These are phyloP conservation scores for Acanthoscelides obtectus DNA, from an alignment of 2,888 invertebrate species.

Conservation along the genomic window DNA sequence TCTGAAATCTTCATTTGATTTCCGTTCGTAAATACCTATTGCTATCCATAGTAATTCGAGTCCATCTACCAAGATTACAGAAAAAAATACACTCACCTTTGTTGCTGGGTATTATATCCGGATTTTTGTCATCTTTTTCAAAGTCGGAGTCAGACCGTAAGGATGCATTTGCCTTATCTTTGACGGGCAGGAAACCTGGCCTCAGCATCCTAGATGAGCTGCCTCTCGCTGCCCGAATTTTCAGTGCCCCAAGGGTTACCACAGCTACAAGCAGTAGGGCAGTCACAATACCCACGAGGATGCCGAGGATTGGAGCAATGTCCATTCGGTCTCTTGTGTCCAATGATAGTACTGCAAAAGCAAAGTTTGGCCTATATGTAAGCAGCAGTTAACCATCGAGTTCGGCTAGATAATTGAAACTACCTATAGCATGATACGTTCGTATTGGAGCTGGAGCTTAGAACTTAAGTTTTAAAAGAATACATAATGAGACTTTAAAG, in stretches of 20 bases:
- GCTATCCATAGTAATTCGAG: too few species aligned
- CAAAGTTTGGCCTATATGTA: too few species aligned
- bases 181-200: conserved; percentile 58
- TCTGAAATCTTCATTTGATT: too few species aligned
- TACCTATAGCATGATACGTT: too few species aligned
- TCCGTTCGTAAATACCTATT: too few species aligned
- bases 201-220: conserved; percentile 48
- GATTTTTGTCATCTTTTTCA: conserved; percentile 79
- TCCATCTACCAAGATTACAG: background rate
- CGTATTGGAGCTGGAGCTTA: too few species aligned
- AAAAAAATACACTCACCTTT: conserved; percentile 60
- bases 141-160: conserved; percentile 61
- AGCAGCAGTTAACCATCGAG: too few species aligned
- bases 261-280: conserved; percentile 64
- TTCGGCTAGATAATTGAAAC: too few species aligned
- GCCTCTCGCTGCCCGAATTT: conserved; percentile 54
- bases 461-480: too few species aligned
- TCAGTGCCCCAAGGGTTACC: conserved; percentile 58
- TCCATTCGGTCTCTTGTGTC: conserved; percentile 53
- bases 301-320: conserved; percentile 57
- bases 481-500: too few species aligned
- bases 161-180: conserved; percentile 65
- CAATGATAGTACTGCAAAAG: conserved; percentile 42
- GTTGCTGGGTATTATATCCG: conserved; percentile 82
- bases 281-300: conserved; percentile 64